Conservation (phyloP, 2,113 vertebrate genomes). For the Halcyon malimbica region DNA sequence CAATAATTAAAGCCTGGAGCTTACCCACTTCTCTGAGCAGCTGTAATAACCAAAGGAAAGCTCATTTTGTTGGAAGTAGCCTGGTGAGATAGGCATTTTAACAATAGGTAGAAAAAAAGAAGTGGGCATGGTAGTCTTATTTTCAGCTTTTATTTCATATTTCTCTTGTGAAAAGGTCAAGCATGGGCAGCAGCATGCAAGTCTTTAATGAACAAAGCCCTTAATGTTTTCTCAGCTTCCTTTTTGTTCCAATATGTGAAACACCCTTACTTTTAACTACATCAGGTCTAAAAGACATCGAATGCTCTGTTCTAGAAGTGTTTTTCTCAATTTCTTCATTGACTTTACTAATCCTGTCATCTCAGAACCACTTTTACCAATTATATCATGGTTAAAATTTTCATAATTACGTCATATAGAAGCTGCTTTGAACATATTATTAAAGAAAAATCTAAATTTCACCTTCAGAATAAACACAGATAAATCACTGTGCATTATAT, state of each 20-base stretch:
- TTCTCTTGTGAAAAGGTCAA: constrained; percentile 53
- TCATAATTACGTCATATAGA: not conserved
- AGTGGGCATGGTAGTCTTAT: not conserved
- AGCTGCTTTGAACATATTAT: not conserved
- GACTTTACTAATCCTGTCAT: not conserved
- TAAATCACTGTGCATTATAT: not conserved
- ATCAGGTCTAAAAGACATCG: not conserved
- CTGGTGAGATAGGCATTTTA: constrained; percentile 42
- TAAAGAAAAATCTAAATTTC: not conserved
- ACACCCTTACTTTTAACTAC: not conserved
- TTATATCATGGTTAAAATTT: not conserved
- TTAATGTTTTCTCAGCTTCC: constrained; percentile 1
- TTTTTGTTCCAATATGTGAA: not conserved
- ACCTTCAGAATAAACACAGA: not conserved
- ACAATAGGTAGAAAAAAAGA: constrained; percentile 32
- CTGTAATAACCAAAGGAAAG: constrained; percentile 53
- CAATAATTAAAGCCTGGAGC: constrained; percentile 69
- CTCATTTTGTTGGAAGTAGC: constrained; percentile 47
- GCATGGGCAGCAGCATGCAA: constrained; percentile 22
- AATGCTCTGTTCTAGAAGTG: not conserved
- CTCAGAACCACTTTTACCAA: not conserved
- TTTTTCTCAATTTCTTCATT: not conserved
- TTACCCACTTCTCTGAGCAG: constrained; percentile 45
- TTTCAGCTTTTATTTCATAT: constrained; percentile 47
- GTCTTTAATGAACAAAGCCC: constrained; percentile 28